Base-by-base conservation (phyloP, 2,113 vertebrate genomes). In the Otus sunia region DNA sequence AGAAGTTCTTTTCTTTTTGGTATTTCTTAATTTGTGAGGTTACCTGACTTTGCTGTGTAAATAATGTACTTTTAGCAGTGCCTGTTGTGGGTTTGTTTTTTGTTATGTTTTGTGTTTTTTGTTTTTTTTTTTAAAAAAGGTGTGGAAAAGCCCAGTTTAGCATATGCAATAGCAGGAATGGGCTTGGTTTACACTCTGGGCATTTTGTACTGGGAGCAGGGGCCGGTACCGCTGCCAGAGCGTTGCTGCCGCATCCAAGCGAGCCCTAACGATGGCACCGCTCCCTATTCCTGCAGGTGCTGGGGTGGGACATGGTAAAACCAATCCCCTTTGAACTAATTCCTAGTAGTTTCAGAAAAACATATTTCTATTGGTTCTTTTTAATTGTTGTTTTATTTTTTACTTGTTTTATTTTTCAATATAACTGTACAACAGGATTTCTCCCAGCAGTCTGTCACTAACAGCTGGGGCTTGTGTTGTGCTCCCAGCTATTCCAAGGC, bases 231-330 rank as follows among this genome's bases (percentile, higher is more conserved):
- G 5, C 53, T 34, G 45, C n/a, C 2, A 10, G 3, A 4, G 12
- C 2, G 8, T 2, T 15, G 82, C 53, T 30, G 55, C 84, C 7
- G 56, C 77, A 1, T 1, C 62, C 26, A 2, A 6, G 43, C 0
- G 5, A 69, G 37, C 43, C 43, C 34, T 4, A 7, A 1, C 0
- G 1, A 4, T 12, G 39, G 29, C 32, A 20, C 12, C 14, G 5
- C 52, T 34, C 63, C 4, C 2, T 2, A 0, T 26, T n/a, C 68
- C 71, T 11, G 1, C 6, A 2, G 2, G 12, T 11, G 1, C 47
- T 3, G 3, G 19, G 3, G 1, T 41, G 30, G 29, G 10, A 7
- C 45, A 47, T 2, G 2, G 55, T 50, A 60, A 43, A 39, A 2
- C n/a, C 4, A 5, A 1, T 1, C 26, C n/a, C 34, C 23, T 58